phyloP scores from a whole-genome alignment of 2,113 vertebrate species.

The Podarcis raffonei region DNA sequence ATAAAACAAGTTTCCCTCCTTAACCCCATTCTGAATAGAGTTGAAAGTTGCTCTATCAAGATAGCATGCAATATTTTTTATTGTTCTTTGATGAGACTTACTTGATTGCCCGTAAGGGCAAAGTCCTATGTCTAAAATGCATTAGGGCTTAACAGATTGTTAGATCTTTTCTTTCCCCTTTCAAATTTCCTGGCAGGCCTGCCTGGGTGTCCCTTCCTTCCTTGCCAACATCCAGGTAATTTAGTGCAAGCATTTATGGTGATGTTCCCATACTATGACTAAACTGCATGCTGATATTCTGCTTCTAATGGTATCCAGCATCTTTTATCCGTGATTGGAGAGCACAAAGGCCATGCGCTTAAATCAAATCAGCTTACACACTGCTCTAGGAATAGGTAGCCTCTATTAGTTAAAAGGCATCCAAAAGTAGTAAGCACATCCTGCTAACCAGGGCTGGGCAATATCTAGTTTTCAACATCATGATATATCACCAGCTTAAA shows the following conservation, averaged over 20 bases:
- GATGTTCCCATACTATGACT: not conserved
- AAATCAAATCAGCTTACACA: not conserved
- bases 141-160: not conserved
- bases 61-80: not conserved
- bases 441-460: conserved; percentile 24
- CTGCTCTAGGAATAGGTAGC: not conserved
- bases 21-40: not conserved
- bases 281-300: not conserved
- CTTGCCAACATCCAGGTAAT: not conserved
- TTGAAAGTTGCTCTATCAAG: not conserved
- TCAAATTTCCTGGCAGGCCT: not conserved
- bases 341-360: not conserved
- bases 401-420: not conserved
- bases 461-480: no score
- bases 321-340: not conserved
- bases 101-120: not conserved
- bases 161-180: not conserved
- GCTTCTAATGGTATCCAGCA: not conserved
- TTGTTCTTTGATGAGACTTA: not conserved
- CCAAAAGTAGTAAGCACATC: conserved; percentile 16
- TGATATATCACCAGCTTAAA: no score
- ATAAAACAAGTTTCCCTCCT: no score
- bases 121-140: not conserved
- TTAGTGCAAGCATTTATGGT: not conserved
- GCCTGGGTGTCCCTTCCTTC: not conserved